Conservation (phyloP, 2,797 vertebrate species). For the Gymnodraco acuticeps region DNA sequence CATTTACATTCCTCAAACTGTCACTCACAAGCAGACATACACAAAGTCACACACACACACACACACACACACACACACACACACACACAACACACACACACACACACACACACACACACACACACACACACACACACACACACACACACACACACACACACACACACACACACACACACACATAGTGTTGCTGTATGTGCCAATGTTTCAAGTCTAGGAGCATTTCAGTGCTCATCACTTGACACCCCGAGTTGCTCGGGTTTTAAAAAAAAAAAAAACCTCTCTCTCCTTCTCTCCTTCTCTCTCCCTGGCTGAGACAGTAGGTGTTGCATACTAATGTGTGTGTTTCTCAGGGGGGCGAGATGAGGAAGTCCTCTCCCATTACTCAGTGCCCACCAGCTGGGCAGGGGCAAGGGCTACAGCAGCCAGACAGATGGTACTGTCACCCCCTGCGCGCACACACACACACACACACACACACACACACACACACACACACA, state of each 20-base stretch:
- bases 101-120: background rate
- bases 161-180: background rate
- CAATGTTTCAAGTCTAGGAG: constrained; percentile 63
- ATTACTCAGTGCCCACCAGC: constrained; percentile 87
- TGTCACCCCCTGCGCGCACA: constrained; percentile 81
- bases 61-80: background rate
- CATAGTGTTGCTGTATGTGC: constrained; percentile 66
- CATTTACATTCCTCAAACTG: constrained; percentile 69
- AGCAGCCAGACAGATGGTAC: constrained; percentile 88
- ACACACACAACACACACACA: constrained; percentile 29
- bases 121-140: background rate
- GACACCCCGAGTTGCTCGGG: constrained; percentile 75
- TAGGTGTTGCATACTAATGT: constrained; percentile 86
- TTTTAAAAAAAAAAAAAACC: constrained; percentile 61
- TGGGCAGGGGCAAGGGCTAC: constrained; percentile 88
- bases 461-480: no score
- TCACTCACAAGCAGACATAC: constrained; percentile 56
- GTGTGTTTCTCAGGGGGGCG: constrained; percentile 77
- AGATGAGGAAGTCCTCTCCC: constrained; percentile 87
- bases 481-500: no score
- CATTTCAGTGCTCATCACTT: constrained; percentile 70
- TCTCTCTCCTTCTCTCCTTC: constrained; percentile 61
- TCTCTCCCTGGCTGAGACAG: constrained; percentile 77
- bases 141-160: constrained; percentile 23
- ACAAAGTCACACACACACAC: background rate